A percentile compares a stretch with the other conserved stretches of the same genome.
These are phyloP conservation scores for Heteropelma amictum DNA, from an alignment of 2,888 invertebrate genomes.

Conservation along the genomic window DNA sequence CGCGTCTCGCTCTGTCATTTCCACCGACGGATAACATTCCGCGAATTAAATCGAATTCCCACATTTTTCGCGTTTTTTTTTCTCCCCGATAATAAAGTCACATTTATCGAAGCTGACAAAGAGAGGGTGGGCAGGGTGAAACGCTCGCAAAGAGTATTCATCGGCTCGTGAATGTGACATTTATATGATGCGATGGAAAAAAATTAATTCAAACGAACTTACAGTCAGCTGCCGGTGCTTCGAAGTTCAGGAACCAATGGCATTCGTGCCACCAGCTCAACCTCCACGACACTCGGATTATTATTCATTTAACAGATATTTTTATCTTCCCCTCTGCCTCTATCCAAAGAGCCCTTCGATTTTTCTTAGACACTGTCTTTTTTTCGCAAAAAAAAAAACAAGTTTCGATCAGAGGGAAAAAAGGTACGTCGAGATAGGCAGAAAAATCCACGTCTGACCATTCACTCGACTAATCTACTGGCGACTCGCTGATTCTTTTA, in stretches of 20 bases:
- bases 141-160: not conserved
- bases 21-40: not conserved
- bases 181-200: not conserved
- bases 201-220: slow-evolving; percentile 61
- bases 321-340: slow-evolving; percentile 13
- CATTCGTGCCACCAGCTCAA: slow-evolving; percentile 72
- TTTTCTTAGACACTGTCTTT: slow-evolving; percentile 27
- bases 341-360: slow-evolving; percentile 14
- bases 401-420: no score
- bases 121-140: not conserved
- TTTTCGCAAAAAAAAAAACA: not conserved
- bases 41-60: not conserved
- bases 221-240: slow-evolving; percentile 74
- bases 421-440: not conserved
- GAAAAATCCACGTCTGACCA: slow-evolving; percentile 35
- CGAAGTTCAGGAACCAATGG: slow-evolving; percentile 67
- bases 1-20: slow-evolving; percentile 16
- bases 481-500: not conserved
- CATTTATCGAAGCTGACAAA: not conserved
- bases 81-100: not conserved
- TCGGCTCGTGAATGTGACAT: slow-evolving; percentile 10
- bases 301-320: slow-evolving; percentile 72
- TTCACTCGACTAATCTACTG: slow-evolving; percentile 43
- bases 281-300: slow-evolving; percentile 72
- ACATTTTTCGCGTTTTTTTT: not conserved